A percentile compares a stretch with the other conserved stretches of the same genome.
phyloP scores from a whole-genome alignment of 2,888 invertebrate genomes.

The Yponomeuta sedellus region DNA sequence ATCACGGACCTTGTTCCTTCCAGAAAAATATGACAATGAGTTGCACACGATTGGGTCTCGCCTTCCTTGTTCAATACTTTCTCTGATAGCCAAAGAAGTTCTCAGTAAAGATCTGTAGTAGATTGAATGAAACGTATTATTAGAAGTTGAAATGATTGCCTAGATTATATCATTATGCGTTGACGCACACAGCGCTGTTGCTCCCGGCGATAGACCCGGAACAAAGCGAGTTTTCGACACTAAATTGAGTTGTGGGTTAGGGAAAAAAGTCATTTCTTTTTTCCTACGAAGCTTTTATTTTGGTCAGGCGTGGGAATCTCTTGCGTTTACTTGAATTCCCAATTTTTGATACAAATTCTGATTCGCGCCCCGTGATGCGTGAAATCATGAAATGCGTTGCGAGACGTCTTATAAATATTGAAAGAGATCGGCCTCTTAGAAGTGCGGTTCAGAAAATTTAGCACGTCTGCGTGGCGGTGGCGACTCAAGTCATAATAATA shows the following conservation, averaged over 20 bases:
- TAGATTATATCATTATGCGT: conserved; percentile 63
- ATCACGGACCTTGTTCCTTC: too few species aligned
- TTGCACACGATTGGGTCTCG: too few species aligned
- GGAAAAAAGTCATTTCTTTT: conserved; percentile 14
- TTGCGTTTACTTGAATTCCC: conserved; percentile 13
- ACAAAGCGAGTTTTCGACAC: conserved; percentile 19
- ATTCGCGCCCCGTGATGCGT: conserved; percentile 26
- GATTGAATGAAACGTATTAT: too few species aligned
- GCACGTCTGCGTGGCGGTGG: not conserved
- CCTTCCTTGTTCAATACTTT: too few species aligned
- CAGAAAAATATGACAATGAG: too few species aligned
- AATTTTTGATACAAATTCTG: conserved; percentile 23
- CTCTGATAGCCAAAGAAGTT: too few species aligned
- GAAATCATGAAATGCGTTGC: conserved; percentile 6
- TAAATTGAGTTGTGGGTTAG: conserved; percentile 20
- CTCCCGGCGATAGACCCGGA: conserved; percentile 54
- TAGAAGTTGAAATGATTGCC: conserved; percentile 42
- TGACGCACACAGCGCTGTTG: conserved; percentile 44
- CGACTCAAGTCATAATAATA: not conserved
- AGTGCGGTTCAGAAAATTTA: not conserved
- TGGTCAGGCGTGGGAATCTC: conserved; percentile 52
- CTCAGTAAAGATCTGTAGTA: too few species aligned
- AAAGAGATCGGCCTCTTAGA: not conserved
- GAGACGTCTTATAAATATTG: not conserved
- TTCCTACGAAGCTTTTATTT: conserved; percentile 12